phyloP scores from a whole-genome alignment of 1,140 invertebrate species.

The Leptinotarsa lineolata region DNA sequence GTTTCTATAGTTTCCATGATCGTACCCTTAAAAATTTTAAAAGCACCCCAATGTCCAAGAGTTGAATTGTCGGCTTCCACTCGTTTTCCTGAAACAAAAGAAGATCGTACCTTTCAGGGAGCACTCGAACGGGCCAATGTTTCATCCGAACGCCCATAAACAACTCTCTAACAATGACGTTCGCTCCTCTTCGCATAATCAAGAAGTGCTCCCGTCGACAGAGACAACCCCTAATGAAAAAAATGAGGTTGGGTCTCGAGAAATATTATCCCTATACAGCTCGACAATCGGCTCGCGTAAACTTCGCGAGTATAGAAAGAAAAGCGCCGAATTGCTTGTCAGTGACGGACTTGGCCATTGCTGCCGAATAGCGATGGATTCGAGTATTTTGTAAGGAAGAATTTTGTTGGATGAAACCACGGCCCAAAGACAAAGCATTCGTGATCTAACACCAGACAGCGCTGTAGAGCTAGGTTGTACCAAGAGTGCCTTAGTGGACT shows the following conservation, averaged over 20 bases:
- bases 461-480: too few relatives aligned
- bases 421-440: too few relatives aligned
- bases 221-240: constrained; percentile 13
- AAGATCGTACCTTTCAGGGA: constrained; percentile 1
- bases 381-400: too few relatives aligned
- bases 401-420: too few relatives aligned
- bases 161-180: constrained; percentile 17
- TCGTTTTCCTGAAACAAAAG: constrained; percentile 8
- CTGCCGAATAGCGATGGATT: too few relatives aligned
- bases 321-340: background rate
- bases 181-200: background rate
- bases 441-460: too few relatives aligned
- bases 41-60: too few relatives aligned
- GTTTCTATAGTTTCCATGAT: too few relatives aligned
- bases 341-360: too few relatives aligned
- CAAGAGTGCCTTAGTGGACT: too few relatives aligned
- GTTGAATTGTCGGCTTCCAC: background rate
- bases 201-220: constrained; percentile 1
- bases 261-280: constrained; percentile 8
- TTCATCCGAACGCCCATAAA: constrained; percentile 17
- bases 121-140: constrained; percentile 7
- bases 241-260: background rate
- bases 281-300: background rate
- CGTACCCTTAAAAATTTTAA: too few relatives aligned
- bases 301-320: background rate